Percentiles rank a stretch among this genome's conserved stretches.
Evolutionary conservation across 2,113 vertebrate species (phyloP).

Genomic region (Trogon surrucura): DNA sequence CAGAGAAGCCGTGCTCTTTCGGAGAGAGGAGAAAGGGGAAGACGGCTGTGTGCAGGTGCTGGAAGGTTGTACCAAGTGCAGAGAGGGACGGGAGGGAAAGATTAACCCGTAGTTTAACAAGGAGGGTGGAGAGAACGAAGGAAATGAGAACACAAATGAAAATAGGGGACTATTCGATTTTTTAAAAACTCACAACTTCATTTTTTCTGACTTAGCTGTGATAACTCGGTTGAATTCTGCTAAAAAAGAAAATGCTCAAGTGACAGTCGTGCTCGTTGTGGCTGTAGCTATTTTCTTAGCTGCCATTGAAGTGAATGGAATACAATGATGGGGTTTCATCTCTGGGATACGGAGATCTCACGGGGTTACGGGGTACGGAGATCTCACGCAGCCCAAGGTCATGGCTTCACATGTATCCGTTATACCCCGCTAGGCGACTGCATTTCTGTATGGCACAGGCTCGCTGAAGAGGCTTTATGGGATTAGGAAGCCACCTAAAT

Average conservation of each 20-base stretch:
- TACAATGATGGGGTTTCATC: rapidly evolving
- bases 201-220: neutral
- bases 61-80: neutral
- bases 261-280: neutral
- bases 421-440: neutral
- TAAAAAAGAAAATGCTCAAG: neutral
- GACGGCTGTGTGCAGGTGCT: neutral
- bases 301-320: neutral
- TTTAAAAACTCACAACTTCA: neutral
- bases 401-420: rapidly evolving
- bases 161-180: neutral
- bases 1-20: neutral
- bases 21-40: neutral
- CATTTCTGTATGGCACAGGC: neutral
- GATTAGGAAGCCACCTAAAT: neutral
- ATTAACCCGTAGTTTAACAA: neutral
- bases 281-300: neutral
- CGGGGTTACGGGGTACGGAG: no score
- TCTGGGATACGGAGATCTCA: no score
- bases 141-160: neutral
- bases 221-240: neutral
- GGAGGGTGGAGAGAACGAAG: neutral
- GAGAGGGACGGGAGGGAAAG: neutral
- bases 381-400: neutral
- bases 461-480: neutral